These are phyloP conservation scores for Ditylenchus dipsaci DNA, from an alignment of 1,140 invertebrate species.

Conservation along the genomic window DNA sequence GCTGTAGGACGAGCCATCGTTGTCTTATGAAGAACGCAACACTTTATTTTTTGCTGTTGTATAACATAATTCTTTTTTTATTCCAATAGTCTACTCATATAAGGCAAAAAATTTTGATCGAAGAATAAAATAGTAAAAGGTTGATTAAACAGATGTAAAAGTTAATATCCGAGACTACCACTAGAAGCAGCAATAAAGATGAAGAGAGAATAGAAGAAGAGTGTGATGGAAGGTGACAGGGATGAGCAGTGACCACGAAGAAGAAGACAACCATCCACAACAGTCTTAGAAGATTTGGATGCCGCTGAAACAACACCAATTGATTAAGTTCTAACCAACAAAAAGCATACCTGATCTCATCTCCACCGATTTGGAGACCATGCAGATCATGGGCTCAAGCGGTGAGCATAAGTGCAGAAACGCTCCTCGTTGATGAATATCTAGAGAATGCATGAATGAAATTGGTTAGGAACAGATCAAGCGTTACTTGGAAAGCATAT, in stretches of 20 bases:
- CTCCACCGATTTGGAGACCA: conserved; percentile 51
- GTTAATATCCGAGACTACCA: neutral
- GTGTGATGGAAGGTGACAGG: no score
- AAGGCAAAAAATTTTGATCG: no score
- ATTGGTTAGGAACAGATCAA: no score
- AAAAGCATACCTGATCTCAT: conserved; percentile 43
- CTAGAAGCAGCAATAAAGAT: neutral
- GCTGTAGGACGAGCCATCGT: no score
- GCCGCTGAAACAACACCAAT: conserved; percentile 26
- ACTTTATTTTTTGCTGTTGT: no score
- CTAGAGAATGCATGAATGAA: conserved; percentile 22
- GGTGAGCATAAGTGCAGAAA: conserved; percentile 48
- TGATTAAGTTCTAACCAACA: no score
- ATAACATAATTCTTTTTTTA: no score
- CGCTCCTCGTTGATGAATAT: conserved; percentile 51
- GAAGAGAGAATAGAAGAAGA: no score
- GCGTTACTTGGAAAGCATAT: conserved; percentile 53
- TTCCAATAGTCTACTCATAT: no score
- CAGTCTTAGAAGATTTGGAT: conserved; percentile 49
- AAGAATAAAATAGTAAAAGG: no score
- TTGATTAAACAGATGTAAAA: neutral
- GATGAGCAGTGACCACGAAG: neutral
- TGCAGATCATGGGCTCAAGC: conserved; percentile 49
- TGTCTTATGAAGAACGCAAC: no score
- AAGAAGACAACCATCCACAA: neutral